These are phyloP conservation scores for Falcaria lacertinaria DNA, from an alignment of 2,888 invertebrate genomes.

Conservation along the genomic window DNA sequence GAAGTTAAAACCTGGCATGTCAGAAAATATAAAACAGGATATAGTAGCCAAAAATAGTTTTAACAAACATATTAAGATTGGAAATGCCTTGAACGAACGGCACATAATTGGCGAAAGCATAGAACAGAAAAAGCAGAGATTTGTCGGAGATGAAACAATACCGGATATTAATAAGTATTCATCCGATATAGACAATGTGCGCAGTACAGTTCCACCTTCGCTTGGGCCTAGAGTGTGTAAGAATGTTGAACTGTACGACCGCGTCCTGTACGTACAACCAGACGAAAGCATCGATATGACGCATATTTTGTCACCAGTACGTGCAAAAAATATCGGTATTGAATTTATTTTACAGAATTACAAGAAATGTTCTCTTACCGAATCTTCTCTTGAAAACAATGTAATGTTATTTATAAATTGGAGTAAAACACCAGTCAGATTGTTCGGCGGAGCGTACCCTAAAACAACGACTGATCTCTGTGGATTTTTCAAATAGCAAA, in stretches of 20 bases:
- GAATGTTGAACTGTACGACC: conserved; percentile 54
- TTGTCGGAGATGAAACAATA: conserved; percentile 51
- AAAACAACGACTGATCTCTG: conserved; percentile 80
- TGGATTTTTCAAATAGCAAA: conserved; percentile 56
- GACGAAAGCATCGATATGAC: conserved; percentile 60
- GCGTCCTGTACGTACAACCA: conserved; percentile 52
- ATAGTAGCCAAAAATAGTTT: conserved; percentile 31
- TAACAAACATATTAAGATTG: conserved; percentile 59
- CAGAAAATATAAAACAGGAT: conserved; percentile 14
- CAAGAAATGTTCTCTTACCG: conserved; percentile 56
- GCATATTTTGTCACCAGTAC: conserved; percentile 53
- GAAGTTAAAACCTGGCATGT: conserved; percentile 10
- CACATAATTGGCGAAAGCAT: conserved; percentile 44
- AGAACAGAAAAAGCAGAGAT: conserved; percentile 51
- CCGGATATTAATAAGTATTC: conserved; percentile 62
- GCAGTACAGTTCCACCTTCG: conserved; percentile 39
- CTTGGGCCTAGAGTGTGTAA: conserved; percentile 47
- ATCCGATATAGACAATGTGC: conserved; percentile 43
- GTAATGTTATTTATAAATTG: conserved; percentile 78
- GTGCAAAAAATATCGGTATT: conserved; percentile 49
- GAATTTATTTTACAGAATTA: conserved; percentile 62
- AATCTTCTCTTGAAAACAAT: conserved; percentile 41
- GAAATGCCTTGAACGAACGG: conserved; percentile 62
- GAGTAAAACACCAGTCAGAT: conserved; percentile 82
- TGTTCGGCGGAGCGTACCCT: conserved; percentile 83